A percentile compares a stretch with the other conserved stretches of the same genome.
Evolutionary conservation across 2,888 invertebrate species (phyloP).

Genomic region (Halocaridina rubra): DNA sequence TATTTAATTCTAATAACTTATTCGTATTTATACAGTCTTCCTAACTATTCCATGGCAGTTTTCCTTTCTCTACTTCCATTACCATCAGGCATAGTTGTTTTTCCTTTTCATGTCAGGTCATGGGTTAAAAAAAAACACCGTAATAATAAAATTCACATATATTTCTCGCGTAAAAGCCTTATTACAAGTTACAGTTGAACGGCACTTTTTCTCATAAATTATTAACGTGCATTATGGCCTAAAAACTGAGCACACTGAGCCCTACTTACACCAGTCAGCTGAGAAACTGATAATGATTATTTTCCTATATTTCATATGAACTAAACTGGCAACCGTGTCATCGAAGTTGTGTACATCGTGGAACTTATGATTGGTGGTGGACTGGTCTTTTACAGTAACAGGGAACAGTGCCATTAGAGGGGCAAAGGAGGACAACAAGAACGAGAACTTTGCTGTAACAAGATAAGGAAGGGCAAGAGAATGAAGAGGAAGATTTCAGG

Average conservation of each 20-base stretch:
- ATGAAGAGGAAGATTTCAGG: background rate
- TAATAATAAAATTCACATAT: slow-evolving; percentile 59
- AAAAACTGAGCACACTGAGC: background rate
- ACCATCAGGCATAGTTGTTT: background rate
- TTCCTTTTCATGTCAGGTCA: background rate
- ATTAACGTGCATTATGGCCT: background rate
- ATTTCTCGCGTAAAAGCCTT: slow-evolving; percentile 61
- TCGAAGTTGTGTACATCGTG: background rate
- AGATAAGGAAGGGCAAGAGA: slow-evolving; percentile 9
- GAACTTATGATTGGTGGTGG: background rate
- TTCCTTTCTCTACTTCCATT: background rate
- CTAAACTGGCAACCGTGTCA: slow-evolving; percentile 18
- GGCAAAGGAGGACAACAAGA: slow-evolving; percentile 17
- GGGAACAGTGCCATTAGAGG: background rate
- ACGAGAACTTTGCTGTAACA: background rate
- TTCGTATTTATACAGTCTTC: background rate
- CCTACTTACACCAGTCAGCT: background rate
- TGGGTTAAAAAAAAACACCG: background rate
- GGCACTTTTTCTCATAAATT: background rate
- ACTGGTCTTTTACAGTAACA: background rate
- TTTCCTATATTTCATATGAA: background rate
- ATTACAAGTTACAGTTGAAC: slow-evolving; percentile 53
- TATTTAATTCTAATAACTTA: background rate
- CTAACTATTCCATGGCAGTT: background rate
- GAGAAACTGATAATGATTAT: slow-evolving; percentile 9